Conservation (phyloP, 2,797 vertebrate genomes). For the Xiphophorus birchmanni region DNA sequence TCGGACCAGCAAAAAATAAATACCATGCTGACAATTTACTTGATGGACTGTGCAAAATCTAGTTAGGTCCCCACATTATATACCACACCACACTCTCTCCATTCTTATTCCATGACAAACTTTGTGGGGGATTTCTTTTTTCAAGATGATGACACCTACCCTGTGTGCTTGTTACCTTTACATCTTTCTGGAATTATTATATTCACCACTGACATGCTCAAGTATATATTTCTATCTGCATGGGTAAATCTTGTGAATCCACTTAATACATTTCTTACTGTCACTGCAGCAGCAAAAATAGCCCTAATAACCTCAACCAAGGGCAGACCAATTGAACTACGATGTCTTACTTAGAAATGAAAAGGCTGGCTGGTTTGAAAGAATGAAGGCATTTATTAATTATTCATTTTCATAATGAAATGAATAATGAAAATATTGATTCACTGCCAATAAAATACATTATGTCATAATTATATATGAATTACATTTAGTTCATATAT, state of each 20-base stretch:
- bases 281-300: constrained; percentile 3
- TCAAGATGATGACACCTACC: not conserved
- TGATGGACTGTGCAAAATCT: constrained; percentile 38
- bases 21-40: constrained; percentile 30
- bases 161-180: not conserved
- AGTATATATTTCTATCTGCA: not conserved
- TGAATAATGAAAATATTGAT: constrained; percentile 19
- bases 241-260: not conserved
- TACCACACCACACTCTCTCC: constrained; percentile 15
- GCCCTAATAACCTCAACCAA: constrained; percentile 2
- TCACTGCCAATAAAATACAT: not conserved
- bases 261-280: not conserved
- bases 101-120: constrained; percentile 23
- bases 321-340: not conserved
- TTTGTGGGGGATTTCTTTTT: constrained; percentile 13
- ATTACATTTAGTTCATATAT: not conserved
- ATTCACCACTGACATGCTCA: constrained; percentile 4
- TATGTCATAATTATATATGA: too few relatives aligned
- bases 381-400: constrained; percentile 21
- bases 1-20: constrained; percentile 24
- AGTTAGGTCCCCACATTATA: not conserved
- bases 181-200: not conserved
- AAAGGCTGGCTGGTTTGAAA: constrained; percentile 10
- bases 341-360: constrained; percentile 16
- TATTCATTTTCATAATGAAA: constrained; percentile 10